phyloP scores from a whole-genome alignment of 2,797 vertebrate species.

The Clarias fuscus region DNA sequence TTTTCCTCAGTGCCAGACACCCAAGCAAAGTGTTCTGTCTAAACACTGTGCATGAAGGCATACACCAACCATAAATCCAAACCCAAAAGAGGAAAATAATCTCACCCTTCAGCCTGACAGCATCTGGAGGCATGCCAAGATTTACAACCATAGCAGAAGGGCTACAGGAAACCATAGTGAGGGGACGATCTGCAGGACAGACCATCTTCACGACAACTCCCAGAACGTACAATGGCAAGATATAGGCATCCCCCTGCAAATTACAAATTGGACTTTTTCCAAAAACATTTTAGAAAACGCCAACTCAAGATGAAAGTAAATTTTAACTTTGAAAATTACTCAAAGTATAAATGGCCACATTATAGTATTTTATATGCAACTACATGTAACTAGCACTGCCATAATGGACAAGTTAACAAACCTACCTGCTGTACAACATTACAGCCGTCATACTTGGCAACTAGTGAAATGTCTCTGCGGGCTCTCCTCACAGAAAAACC shows the following conservation, averaged over 20 bases:
- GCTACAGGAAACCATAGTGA: neutral
- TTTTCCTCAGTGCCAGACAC: too few relatives aligned
- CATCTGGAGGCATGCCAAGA: neutral
- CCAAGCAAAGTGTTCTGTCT: too few relatives aligned
- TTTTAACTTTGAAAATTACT: too few relatives aligned
- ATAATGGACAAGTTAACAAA: neutral
- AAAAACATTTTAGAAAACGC: neutral
- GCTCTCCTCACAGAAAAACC: conserved; percentile 60
- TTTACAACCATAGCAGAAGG: conserved; percentile 7
- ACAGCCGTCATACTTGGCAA: conserved; percentile 57
- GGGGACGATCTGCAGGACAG: conserved; percentile 8
- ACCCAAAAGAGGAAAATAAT: neutral
- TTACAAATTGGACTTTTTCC: neutral
- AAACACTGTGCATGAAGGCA: too few relatives aligned
- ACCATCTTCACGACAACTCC: neutral
- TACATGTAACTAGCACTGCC: neutral
- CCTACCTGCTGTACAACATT: conserved; percentile 57
- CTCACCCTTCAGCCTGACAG: conserved; percentile 10
- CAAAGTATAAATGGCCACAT: too few relatives aligned
- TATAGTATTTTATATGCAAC: neutral
- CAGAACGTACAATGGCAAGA: neutral
- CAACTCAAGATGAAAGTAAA: neutral
- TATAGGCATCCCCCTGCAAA: conserved; percentile 13
- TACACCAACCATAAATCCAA: too few relatives aligned
- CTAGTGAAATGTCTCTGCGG: conserved; percentile 54